Evolutionary conservation across 35 echinoderm and acorn worm genomes (phyloP).

Genomic region (Heliocidaris tuberculata): DNA sequence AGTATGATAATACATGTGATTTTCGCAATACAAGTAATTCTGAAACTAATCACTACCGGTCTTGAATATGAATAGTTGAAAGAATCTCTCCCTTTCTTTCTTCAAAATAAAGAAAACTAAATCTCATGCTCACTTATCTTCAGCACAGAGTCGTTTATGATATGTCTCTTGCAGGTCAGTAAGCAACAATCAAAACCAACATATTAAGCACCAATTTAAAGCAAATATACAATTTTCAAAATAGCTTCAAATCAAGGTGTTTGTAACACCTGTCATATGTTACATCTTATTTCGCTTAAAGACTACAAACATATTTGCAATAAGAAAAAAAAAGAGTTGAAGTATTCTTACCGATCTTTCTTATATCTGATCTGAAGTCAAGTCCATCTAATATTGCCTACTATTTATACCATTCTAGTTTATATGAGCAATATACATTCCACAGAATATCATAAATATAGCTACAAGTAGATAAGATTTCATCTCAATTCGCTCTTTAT

Average conservation of each 20-base stretch:
- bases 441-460: constrained; percentile 3
- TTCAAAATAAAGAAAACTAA: neutral
- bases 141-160: neutral
- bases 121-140: neutral
- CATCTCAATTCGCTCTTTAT: neutral
- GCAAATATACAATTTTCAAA: constrained; percentile 5
- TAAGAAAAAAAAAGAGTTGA: neutral
- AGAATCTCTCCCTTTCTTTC: neutral
- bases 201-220: neutral
- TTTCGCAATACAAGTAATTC: neutral
- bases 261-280: neutral
- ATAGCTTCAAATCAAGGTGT: neutral
- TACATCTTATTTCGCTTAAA: neutral
- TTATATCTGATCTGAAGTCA: neutral
- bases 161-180: neutral
- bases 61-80: neutral
- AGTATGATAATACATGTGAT: neutral
- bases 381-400: neutral
- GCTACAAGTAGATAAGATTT: neutral
- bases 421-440: neutral
- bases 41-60: neutral
- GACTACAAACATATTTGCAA: neutral
- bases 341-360: neutral
- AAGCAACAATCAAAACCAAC: neutral
- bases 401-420: neutral